phyloP scores from a whole-genome alignment of 2,113 vertebrate genomes.

The Anthoscopus minutus region DNA sequence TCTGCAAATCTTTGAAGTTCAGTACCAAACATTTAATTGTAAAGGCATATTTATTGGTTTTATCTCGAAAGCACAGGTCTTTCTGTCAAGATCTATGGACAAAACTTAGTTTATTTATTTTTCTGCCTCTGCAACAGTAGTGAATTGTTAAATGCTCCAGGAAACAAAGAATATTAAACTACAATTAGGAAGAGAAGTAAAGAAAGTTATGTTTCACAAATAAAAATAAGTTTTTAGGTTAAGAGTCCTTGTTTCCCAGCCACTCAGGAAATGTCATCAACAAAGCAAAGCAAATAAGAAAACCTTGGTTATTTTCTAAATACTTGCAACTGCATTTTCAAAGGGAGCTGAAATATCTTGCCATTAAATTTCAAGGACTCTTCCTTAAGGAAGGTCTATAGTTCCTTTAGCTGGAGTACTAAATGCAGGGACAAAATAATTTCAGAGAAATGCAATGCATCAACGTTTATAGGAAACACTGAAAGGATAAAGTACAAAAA shows the following conservation, averaged over 20 bases:
- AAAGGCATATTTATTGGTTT: not conserved
- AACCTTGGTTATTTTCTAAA: not conserved
- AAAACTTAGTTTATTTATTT: not conserved
- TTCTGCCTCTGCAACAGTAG: not conserved
- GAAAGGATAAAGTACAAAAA: not conserved
- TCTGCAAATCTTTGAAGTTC: not conserved
- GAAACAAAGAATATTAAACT: not conserved
- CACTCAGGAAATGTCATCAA: not conserved
- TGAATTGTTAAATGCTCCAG: not conserved
- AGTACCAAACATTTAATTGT: not conserved
- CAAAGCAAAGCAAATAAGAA: not conserved
- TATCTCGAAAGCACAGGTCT: not conserved
- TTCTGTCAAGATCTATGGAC: not conserved
- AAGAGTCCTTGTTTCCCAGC: not conserved
- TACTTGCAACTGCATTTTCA: not conserved
- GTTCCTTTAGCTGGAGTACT: not conserved
- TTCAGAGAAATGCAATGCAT: not conserved
- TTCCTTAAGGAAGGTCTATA: not conserved
- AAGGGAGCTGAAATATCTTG: conserved; percentile 15
- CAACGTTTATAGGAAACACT: not conserved
- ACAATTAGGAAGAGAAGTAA: not conserved
- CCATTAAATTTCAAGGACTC: not conserved
- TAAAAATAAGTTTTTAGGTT: not conserved
- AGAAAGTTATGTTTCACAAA: not conserved
- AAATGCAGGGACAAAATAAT: not conserved